Evolutionary conservation across 2,888 invertebrate species (phyloP).

Genomic region (Drosophila antonietae): DNA sequence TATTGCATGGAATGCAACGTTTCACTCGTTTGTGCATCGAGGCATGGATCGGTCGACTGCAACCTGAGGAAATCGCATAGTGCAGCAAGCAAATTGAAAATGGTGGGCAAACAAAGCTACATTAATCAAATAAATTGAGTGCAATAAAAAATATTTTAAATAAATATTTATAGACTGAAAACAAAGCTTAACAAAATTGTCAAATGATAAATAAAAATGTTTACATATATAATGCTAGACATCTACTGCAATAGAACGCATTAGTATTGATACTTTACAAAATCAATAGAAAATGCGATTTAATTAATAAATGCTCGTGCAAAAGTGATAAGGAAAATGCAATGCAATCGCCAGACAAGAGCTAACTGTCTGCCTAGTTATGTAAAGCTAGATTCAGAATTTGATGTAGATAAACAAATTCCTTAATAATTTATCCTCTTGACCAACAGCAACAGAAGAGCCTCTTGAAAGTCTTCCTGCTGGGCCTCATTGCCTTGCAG

Average conservation of each 20-base stretch:
- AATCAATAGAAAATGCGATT: too few species aligned
- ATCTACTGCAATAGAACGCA: neutral
- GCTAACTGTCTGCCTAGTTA: neutral
- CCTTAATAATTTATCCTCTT: neutral
- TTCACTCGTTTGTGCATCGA: constrained; percentile 2
- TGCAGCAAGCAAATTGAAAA: neutral
- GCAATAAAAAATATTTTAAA: too few species aligned
- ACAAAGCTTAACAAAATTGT: neutral
- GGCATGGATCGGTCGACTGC: constrained; percentile 1
- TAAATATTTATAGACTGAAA: too few species aligned
- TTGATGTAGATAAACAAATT: neutral
- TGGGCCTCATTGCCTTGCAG: constrained; percentile 57
- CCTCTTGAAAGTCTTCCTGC: constrained; percentile 24
- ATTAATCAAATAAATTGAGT: constrained; percentile 1
- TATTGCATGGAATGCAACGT: neutral
- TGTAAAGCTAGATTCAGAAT: neutral
- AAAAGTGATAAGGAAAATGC: neutral
- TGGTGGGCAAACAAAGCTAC: neutral
- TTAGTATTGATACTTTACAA: neutral
- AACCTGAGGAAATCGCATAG: neutral
- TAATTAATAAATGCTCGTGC: neutral
- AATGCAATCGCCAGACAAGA: neutral
- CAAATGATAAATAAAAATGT: neutral
- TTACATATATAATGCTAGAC: neutral
- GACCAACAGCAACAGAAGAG: constrained; percentile 31